Evolutionary conservation across 2,113 vertebrate species (phyloP).

Genomic region (Sphaerodactylus townsendi): DNA sequence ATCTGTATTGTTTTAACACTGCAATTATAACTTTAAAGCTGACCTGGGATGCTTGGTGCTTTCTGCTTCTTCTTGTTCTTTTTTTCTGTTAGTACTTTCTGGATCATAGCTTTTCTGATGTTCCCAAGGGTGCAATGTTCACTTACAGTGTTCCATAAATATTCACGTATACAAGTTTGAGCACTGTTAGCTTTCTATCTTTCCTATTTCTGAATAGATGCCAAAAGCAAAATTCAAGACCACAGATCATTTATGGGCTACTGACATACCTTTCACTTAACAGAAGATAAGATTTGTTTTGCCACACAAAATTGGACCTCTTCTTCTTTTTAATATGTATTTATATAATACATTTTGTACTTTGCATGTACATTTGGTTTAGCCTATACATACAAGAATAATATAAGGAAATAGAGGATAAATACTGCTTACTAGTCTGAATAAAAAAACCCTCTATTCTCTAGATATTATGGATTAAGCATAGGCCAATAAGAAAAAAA

Average conservation of each 20-base stretch:
- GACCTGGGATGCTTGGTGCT: background rate
- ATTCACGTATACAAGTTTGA: background rate
- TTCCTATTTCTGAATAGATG: background rate
- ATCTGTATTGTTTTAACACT: background rate
- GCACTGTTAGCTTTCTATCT: fast-evolving
- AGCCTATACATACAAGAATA: too few relatives aligned
- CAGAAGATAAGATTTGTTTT: background rate
- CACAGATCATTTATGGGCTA: too few relatives aligned
- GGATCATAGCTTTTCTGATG: background rate
- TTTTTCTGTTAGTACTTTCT: background rate
- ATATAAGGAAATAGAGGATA: too few relatives aligned
- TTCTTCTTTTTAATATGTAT: too few relatives aligned
- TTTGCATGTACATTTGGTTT: too few relatives aligned
- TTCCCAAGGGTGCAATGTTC: background rate
- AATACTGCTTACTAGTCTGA: too few relatives aligned
- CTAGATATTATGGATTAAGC: too few relatives aligned
- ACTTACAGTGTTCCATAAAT: background rate
- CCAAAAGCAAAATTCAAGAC: background rate
- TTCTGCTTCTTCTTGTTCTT: background rate
- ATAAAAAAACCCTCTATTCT: too few relatives aligned
- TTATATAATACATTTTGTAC: too few relatives aligned
- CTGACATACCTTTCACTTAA: background rate
- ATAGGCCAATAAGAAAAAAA: too few relatives aligned
- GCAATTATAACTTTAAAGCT: background rate
- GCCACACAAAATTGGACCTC: too few relatives aligned